phyloP scores from a whole-genome alignment of 2,797 vertebrate genomes.

The Anguilla megastoma region DNA sequence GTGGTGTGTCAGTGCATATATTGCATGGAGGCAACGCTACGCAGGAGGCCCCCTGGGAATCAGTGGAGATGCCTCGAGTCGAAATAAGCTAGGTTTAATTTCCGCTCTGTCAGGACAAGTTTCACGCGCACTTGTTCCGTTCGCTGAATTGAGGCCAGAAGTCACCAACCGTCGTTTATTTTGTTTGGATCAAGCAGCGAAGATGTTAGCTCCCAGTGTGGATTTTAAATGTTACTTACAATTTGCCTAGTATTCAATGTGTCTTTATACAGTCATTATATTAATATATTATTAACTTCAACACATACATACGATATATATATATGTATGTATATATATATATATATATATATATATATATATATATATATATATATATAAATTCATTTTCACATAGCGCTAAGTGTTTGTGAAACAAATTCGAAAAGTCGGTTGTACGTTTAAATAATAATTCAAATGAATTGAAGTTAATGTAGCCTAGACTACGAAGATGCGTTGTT shows the following conservation, averaged over 20 bases:
- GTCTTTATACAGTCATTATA: conserved; percentile 31
- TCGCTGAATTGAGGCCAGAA: conserved; percentile 16
- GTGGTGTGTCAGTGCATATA: conserved; percentile 63
- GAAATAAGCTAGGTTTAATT: conserved; percentile 40
- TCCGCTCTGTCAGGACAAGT: conserved; percentile 23
- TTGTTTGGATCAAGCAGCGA: conserved; percentile 27
- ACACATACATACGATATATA: not conserved
- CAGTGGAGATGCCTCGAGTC: conserved; percentile 45
- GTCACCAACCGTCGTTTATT: conserved; percentile 28
- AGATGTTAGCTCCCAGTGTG: conserved; percentile 46
- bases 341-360: not conserved
- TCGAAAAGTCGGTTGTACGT: not conserved
- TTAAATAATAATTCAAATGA: not conserved
- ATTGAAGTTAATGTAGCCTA: not conserved
- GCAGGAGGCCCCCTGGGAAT: conserved; percentile 44
- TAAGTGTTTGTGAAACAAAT: conserved; percentile 12
- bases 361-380: not conserved
- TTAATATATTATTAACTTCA: conserved; percentile 4
- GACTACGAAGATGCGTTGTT: not conserved
- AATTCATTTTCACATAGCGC: not conserved
- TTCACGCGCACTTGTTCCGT: conserved; percentile 31
- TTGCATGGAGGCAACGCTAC: conserved; percentile 52
- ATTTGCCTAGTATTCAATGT: conserved; percentile 35
- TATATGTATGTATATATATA: not conserved
- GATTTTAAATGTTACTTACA: conserved; percentile 35